Evolutionary conservation across 2,888 invertebrate species (phyloP).

Genomic region (Coenonympha glycerion): DNA sequence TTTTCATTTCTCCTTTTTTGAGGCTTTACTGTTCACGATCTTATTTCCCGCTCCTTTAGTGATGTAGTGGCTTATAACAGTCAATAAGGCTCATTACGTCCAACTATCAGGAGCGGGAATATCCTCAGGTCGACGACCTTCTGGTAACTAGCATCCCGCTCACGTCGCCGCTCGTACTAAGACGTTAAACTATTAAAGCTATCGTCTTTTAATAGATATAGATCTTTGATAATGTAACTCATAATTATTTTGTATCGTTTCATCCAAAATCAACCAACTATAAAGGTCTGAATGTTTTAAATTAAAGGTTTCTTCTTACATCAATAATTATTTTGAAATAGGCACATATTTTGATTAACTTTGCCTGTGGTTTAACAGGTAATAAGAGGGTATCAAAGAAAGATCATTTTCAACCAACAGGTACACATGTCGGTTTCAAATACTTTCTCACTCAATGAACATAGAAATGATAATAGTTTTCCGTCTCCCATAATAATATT

Average conservation of each 20-base stretch:
- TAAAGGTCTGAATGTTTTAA: neutral
- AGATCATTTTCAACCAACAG: neutral
- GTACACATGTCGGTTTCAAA: constrained; percentile 8
- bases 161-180: constrained; percentile 21
- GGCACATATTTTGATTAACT: no score
- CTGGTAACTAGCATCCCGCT: constrained; percentile 48
- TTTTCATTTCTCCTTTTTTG: neutral
- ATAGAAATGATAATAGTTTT: constrained; percentile 23
- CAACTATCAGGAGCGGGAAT: constrained; percentile 36
- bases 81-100: constrained; percentile 23
- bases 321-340: no score
- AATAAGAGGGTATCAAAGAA: neutral
- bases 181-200: constrained; percentile 22
- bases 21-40: neutral
- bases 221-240: constrained; percentile 13
- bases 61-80: constrained; percentile 17
- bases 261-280: neutral
- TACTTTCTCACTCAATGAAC: constrained; percentile 24
- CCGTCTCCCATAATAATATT: constrained; percentile 37
- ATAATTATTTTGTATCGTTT: neutral
- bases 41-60: constrained; percentile 7
- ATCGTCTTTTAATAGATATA: constrained; percentile 19
- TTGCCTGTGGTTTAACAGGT: no score
- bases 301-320: neutral
- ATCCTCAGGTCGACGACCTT: constrained; percentile 55